A percentile compares a stretch with the other conserved stretches of the same genome.
These are phyloP conservation scores for Capricornis sumatraensis DNA, from an alignment of 2,113 vertebrate species.

Conservation along the genomic window DNA sequence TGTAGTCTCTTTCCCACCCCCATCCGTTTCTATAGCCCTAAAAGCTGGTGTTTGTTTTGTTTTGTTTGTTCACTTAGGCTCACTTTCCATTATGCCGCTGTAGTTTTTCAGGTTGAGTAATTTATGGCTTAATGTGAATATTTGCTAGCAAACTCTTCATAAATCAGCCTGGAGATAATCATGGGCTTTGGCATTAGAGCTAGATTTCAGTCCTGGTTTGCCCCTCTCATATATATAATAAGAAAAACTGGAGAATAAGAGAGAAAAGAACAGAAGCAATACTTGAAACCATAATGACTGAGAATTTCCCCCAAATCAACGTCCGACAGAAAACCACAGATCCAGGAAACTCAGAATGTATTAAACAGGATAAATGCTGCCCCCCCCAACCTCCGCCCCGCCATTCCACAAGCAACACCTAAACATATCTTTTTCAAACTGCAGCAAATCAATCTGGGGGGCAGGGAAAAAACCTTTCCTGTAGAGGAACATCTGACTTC, in stretches of 20 bases:
- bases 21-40: not conserved
- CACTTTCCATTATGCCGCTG: not conserved
- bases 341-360: not conserved
- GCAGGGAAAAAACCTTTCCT: not conserved
- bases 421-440: not conserved
- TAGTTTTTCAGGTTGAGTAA: slow-evolving; percentile 6
- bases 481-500: not conserved
- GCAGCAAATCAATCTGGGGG: not conserved
- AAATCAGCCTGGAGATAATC: not conserved
- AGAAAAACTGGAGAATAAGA: not conserved
- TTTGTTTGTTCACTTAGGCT: slow-evolving; percentile 8
- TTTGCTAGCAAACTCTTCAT: not conserved
- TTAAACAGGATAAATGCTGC: not conserved
- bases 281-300: not conserved
- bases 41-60: not conserved
- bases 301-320: not conserved
- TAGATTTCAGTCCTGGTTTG: not conserved
- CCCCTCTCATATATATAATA: not conserved
- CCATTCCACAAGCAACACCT: not conserved
- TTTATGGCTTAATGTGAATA: slow-evolving; percentile 1
- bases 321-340: not conserved
- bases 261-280: not conserved
- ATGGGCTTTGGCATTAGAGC: not conserved
- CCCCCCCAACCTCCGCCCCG: fast-evolving
- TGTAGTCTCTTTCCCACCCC: not conserved